A percentile compares a stretch with the other conserved stretches of the same genome.
Conservation (phyloP, 1,140 invertebrate species). For the Calephelis nemesis region DNA sequence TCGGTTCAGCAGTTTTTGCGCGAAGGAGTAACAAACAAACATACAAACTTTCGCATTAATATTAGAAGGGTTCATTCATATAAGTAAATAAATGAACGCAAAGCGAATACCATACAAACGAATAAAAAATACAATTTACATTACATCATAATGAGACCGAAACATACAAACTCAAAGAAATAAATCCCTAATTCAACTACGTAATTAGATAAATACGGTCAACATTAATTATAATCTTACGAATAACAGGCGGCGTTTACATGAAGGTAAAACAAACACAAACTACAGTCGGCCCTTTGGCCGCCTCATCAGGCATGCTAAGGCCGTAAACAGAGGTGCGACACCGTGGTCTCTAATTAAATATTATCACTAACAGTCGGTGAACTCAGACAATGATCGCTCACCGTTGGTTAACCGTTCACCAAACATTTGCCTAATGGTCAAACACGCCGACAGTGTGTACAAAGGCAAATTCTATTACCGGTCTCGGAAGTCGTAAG, state of each 20-base stretch:
- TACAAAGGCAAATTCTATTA: slow-evolving; percentile 36
- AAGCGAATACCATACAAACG: too few relatives aligned
- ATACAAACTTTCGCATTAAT: too few relatives aligned
- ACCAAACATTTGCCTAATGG: slow-evolving; percentile 68
- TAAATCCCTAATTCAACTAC: slow-evolving; percentile 18
- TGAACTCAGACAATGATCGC: slow-evolving; percentile 61
- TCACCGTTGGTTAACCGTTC: slow-evolving; percentile 68
- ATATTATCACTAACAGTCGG: slow-evolving; percentile 63
- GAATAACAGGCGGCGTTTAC: slow-evolving; percentile 51
- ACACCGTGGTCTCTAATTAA: slow-evolving; percentile 70
- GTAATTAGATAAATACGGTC: slow-evolving; percentile 28
- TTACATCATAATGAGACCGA: too few relatives aligned
- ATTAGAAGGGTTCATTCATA: too few relatives aligned
- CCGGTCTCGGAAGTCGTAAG: slow-evolving; percentile 20
- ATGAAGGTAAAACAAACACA: slow-evolving; percentile 60
- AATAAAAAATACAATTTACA: too few relatives aligned
- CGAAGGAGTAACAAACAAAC: too few relatives aligned
- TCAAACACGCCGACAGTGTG: slow-evolving; percentile 59
- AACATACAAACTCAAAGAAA: background rate
- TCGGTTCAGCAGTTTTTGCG: too few relatives aligned
- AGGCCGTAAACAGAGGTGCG: slow-evolving; percentile 54
- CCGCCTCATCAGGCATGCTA: slow-evolving; percentile 40
- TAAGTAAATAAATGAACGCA: too few relatives aligned
- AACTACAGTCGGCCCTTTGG: slow-evolving; percentile 59
- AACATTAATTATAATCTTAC: slow-evolving; percentile 54